phyloP scores from a whole-genome alignment of 2,113 vertebrate species.

The Ailuropoda melanoleuca region DNA sequence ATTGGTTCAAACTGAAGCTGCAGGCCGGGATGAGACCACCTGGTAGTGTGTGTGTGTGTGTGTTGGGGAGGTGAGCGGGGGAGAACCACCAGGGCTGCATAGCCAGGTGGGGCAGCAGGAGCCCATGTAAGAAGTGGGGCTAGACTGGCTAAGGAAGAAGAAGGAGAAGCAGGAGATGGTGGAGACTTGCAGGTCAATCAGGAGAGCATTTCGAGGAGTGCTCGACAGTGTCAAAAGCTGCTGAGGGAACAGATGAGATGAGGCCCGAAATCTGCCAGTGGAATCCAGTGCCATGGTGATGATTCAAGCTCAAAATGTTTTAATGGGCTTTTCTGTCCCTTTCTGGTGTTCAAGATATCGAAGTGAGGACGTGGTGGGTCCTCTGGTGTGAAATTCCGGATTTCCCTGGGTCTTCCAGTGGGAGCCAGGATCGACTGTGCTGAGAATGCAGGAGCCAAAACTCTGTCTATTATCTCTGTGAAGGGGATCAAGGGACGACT shows the following conservation, averaged over 20 bases:
- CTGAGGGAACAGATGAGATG: not conserved
- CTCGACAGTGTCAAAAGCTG: not conserved
- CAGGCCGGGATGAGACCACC: not conserved
- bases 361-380: no score
- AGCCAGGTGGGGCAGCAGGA: not conserved
- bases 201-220: not conserved
- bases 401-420: no score
- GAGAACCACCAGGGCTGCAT: not conserved
- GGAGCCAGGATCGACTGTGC: no score
- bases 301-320: not conserved
- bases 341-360: no score
- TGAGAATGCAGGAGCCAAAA: no score
- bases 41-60: not conserved
- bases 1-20: not conserved
- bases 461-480: no score
- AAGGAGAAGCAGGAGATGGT: not conserved
- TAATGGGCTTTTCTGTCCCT: no score
- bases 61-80: fast-evolving
- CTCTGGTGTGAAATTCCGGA: no score
- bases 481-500: no score
- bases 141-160: not conserved
- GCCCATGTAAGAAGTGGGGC: not conserved
- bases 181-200: not conserved
- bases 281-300: not conserved
- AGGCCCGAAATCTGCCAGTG: not conserved